Conservation (phyloP, 1,140 invertebrate genomes). For the Stegodyphus dumicola region DNA sequence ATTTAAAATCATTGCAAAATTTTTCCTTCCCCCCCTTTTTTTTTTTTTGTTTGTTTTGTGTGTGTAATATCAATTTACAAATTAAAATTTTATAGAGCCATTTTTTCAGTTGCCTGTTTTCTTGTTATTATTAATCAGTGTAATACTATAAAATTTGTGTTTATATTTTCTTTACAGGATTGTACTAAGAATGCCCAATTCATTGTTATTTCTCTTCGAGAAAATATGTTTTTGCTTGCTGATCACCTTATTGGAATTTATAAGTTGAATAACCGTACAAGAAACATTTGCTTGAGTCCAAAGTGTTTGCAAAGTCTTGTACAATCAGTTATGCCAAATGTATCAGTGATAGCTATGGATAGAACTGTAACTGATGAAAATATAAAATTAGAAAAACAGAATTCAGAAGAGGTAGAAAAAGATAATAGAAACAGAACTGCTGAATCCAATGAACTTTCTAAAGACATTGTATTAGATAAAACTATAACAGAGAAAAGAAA, state of each 20-base stretch:
- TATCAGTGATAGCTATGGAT: neutral
- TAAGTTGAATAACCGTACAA: constrained; percentile 82
- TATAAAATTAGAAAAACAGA: too few species aligned
- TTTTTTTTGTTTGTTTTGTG: too few species aligned
- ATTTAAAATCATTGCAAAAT: too few species aligned
- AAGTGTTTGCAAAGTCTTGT: neutral
- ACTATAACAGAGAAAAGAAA: too few species aligned
- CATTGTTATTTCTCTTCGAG: constrained; percentile 95
- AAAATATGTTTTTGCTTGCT: constrained; percentile 97
- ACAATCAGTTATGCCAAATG: neutral
- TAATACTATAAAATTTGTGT: neutral
- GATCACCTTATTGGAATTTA: constrained; percentile 95
- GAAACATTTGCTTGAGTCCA: constrained; percentile 36
- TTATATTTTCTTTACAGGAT: constrained; percentile 74
- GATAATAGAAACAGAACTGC: too few species aligned
- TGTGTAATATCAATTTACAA: too few species aligned
- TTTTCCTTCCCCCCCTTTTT: too few species aligned
- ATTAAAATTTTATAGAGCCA: too few species aligned
- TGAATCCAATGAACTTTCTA: too few species aligned
- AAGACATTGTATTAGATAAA: too few species aligned
- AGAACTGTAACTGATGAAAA: neutral
- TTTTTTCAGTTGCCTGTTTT: too few species aligned
- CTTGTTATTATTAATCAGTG: neutral
- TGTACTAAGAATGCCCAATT: constrained; percentile 98
- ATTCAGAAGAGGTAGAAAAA: too few species aligned